Evolutionary conservation across 2,888 invertebrate species (phyloP).

Genomic region (Chloroclystis v-ata): DNA sequence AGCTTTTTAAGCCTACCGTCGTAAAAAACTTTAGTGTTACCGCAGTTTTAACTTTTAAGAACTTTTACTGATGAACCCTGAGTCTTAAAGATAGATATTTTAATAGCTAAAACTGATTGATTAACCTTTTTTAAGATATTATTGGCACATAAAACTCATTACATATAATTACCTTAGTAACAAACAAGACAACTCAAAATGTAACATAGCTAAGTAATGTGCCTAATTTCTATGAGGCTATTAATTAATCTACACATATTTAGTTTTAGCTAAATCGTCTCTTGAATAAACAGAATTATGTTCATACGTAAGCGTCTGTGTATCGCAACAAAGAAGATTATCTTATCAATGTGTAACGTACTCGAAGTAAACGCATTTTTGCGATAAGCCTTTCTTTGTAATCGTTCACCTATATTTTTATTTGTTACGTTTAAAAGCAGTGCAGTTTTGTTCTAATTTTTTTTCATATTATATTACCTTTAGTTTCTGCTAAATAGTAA

Average conservation of each 20-base stretch:
- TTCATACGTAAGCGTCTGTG: not conserved
- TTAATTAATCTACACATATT: no score
- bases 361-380: conserved; percentile 39
- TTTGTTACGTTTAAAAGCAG: conserved; percentile 11
- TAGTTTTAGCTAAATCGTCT: no score
- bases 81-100: no score
- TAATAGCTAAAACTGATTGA: no score
- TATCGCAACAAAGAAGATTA: conserved; percentile 36
- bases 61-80: conserved; percentile 11
- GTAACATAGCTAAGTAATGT: no score
- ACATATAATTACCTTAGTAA: no score
- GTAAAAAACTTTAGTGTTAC: conserved; percentile 27
- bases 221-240: no score
- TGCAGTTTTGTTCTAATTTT: conserved; percentile 17
- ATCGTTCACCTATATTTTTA: conserved; percentile 47
- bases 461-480: not conserved
- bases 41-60: conserved; percentile 37
- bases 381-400: conserved; percentile 47
- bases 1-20: conserved; percentile 42
- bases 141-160: no score
- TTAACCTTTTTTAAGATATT: no score
- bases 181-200: no score
- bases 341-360: conserved; percentile 43
- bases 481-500: no score
- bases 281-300: not conserved